Evolutionary conservation across 2,113 vertebrate species (phyloP).

Genomic region (Ameiurus melas): DNA sequence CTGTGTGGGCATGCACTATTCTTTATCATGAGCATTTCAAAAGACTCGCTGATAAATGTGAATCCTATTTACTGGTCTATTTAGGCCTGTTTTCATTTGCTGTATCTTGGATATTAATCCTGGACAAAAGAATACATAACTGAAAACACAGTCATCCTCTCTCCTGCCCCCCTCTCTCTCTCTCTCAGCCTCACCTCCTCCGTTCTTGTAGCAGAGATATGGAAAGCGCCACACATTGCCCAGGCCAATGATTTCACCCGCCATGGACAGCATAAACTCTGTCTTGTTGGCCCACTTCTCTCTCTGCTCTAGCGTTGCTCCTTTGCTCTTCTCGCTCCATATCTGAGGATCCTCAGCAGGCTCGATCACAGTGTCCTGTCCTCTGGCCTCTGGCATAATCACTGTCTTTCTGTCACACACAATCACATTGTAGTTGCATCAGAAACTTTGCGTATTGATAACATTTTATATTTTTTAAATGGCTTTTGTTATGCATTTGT

Average conservation of each 20-base stretch:
- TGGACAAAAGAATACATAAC: neutral
- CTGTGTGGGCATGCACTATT: slow-evolving; percentile 9
- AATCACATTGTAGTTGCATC: neutral
- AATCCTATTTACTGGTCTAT: neutral
- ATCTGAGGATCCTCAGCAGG: slow-evolving; percentile 5
- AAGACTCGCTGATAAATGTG: slow-evolving; percentile 24
- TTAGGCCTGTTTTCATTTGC: slow-evolving; percentile 19
- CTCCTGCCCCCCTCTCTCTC: neutral
- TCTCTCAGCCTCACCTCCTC: slow-evolving; percentile 73
- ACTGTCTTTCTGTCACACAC: slow-evolving; percentile 11
- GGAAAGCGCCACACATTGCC: slow-evolving; percentile 92
- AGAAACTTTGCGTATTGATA: neutral
- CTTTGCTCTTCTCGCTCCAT: slow-evolving; percentile 18
- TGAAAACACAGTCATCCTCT: neutral
- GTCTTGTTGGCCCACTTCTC: slow-evolving; percentile 87
- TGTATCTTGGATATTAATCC: slow-evolving; percentile 25
- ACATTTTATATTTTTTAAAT: too few species aligned
- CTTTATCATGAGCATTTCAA: slow-evolving; percentile 4
- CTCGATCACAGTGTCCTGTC: neutral
- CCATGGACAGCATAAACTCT: slow-evolving; percentile 87
- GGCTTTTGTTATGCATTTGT: neutral
- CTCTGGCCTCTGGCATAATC: slow-evolving; percentile 62
- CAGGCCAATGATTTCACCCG: slow-evolving; percentile 89
- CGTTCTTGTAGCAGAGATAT: slow-evolving; percentile 87
- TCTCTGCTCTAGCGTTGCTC: slow-evolving; percentile 65